These are phyloP conservation scores for Tupaia tana DNA, from an alignment of 2,113 vertebrate species.

Conservation along the genomic window DNA sequence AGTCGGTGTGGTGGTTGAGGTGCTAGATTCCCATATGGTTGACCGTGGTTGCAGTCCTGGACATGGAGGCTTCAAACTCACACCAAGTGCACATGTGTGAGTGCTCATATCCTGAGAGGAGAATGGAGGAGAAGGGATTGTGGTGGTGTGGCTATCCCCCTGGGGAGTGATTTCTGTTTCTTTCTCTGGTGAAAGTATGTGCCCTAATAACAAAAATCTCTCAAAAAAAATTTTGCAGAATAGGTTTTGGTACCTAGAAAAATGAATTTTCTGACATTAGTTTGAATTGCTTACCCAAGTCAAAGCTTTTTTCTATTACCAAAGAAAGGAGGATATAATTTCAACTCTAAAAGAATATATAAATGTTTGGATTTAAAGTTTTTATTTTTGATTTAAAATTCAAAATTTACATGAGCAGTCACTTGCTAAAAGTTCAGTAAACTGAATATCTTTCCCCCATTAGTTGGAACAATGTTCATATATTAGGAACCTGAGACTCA, in stretches of 20 bases:
- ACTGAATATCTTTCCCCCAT: not conserved
- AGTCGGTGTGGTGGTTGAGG: too few species aligned
- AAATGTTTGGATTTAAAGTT: not conserved
- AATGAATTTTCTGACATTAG: not conserved
- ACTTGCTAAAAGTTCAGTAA: not conserved
- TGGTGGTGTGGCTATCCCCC: too few species aligned
- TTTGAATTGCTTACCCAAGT: not conserved
- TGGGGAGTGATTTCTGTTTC: too few species aligned
- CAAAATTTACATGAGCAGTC: not conserved
- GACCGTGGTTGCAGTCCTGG: too few species aligned
- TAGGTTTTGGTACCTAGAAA: not conserved
- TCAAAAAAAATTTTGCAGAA: not conserved
- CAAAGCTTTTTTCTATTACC: not conserved
- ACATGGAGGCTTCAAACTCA: too few species aligned
- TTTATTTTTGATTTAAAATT: not conserved
- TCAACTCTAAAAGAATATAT: not conserved
- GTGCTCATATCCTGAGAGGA: too few species aligned
- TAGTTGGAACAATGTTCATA: not conserved
- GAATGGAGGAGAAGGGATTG: too few species aligned
- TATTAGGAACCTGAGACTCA: not conserved
- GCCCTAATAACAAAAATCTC: too few species aligned
- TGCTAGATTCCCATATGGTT: too few species aligned
- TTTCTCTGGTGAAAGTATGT: too few species aligned
- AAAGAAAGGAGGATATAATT: not conserved
- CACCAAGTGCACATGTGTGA: too few species aligned